Base-by-base conservation (phyloP, 2,113 vertebrate species). In the Sinocyclocheilus anshuiensis region DNA sequence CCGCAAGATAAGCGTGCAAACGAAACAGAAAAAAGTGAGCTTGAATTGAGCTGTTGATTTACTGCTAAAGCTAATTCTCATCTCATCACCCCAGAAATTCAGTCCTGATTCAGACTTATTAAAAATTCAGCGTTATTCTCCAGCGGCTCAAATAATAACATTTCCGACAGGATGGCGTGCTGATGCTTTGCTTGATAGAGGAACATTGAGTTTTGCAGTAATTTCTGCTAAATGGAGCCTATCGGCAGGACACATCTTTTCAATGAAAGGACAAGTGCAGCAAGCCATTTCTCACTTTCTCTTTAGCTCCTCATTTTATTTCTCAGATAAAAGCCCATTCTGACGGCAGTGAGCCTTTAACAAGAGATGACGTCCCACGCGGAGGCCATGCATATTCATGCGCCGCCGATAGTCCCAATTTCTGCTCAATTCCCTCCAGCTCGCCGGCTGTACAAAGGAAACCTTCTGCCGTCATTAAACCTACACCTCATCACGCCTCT, bases 401-500 rank as follows among this genome's bases (percentile, higher is more conserved):
- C 24, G 10, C n/a, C 39, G 16, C 36, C 48, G 86, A 88, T 33
- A 50, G 45, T 75, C 48, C 55, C 78, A 57, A 83, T 77, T 36
- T 53, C 55, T 36, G 55, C 63, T 69, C 24, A 12, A 53, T 20
- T 69, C 33, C 67, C 72, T n/a, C 50, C 22, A 57, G 15, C 76
- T 48, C 22, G 77, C 77, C 6, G 42, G 61, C 16, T 55, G 63
- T 61, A 86, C 78, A 80, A 71, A 69, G 69, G 6, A 26, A 61
- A 36, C 69, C 65, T 79, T 77, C 67, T 6, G 1, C 53, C 57
- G 72, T 84, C 81, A 86, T 88, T 87, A 86, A 39, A 48, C n/a
- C 83, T 63, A 77, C 77, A 77, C 74, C 80, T 59, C 75, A 63
- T 81, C 84, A 80, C 69, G 74, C 83, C 83, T 80, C 77, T 26